Conservation (phyloP, 2,113 vertebrate genomes). For the Notarius lentiginosus region DNA sequence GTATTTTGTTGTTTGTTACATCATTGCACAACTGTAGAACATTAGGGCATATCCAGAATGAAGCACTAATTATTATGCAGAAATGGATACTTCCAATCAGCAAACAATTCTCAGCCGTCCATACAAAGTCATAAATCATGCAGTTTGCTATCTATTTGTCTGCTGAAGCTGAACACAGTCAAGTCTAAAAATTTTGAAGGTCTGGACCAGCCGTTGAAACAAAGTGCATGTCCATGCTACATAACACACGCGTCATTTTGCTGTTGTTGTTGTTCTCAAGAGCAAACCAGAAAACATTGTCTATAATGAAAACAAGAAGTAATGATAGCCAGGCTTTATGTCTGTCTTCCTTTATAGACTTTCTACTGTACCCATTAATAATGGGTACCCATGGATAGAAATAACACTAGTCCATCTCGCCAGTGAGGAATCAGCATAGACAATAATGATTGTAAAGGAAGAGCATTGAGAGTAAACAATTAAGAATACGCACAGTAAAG, state of each 20-base stretch:
- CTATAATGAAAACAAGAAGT: not conserved
- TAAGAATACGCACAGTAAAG: not conserved
- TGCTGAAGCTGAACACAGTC: conserved; percentile 8
- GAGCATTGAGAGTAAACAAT: not conserved
- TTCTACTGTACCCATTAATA: too few relatives aligned
- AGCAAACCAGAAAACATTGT: not conserved
- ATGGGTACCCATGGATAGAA: not conserved
- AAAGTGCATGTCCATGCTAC: not conserved
- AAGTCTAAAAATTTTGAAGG: not conserved
- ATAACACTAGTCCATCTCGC: not conserved
- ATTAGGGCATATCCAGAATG: not conserved
- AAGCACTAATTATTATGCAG: conserved; percentile 11
- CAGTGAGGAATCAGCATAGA: not conserved
- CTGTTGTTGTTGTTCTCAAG: not conserved
- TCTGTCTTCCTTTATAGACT: not conserved
- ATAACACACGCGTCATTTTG: not conserved
- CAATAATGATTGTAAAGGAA: not conserved
- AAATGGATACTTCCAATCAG: not conserved
- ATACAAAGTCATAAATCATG: conserved; percentile 20
- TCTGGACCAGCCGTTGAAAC: not conserved
- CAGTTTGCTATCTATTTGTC: conserved; percentile 22
- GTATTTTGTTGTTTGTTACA: not conserved
- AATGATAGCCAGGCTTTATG: not conserved
- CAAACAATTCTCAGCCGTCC: not conserved
- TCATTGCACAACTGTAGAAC: not conserved